These are phyloP conservation scores for Pteronura brasiliensis DNA, from an alignment of 2,113 vertebrate genomes.

Conservation along the genomic window DNA sequence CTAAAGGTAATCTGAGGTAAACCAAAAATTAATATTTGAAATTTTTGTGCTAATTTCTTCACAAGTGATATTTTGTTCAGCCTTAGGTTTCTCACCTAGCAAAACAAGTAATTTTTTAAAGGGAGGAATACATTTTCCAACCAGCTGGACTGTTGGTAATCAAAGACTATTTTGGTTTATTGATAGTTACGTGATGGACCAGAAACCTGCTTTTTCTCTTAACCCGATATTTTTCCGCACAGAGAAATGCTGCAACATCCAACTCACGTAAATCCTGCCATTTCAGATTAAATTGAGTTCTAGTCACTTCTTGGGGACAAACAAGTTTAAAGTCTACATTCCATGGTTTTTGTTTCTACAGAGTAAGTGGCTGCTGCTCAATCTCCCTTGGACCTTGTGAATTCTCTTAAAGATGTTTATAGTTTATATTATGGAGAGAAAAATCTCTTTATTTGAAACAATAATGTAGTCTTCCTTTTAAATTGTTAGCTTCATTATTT, in stretches of 20 bases:
- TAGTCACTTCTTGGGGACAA: not conserved
- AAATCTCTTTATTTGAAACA: not conserved
- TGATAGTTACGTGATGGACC: not conserved
- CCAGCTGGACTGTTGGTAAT: not conserved
- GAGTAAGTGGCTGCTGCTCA: not conserved
- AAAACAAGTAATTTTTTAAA: constrained; percentile 25
- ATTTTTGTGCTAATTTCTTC: not conserved
- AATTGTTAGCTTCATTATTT: constrained; percentile 1
- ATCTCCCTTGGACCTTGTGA: not conserved
- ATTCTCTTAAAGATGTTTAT: not conserved
- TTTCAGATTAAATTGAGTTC: not conserved
- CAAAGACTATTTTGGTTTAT: not conserved
- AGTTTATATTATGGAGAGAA: not conserved
- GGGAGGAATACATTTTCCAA: not conserved
- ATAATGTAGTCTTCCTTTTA: not conserved
- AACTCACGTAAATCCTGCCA: not conserved
- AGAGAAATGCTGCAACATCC: not conserved
- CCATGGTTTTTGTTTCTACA: not conserved
- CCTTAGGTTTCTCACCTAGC: not conserved
- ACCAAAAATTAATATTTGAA: not conserved
- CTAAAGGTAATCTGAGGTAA: not conserved
- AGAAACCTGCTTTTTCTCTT: not conserved
- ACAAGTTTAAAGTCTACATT: not conserved
- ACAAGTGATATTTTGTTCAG: not conserved
- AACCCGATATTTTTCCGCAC: not conserved